Conservation (phyloP, 64 coral and sea anemone species). For the Acropora yongei region DNA sequence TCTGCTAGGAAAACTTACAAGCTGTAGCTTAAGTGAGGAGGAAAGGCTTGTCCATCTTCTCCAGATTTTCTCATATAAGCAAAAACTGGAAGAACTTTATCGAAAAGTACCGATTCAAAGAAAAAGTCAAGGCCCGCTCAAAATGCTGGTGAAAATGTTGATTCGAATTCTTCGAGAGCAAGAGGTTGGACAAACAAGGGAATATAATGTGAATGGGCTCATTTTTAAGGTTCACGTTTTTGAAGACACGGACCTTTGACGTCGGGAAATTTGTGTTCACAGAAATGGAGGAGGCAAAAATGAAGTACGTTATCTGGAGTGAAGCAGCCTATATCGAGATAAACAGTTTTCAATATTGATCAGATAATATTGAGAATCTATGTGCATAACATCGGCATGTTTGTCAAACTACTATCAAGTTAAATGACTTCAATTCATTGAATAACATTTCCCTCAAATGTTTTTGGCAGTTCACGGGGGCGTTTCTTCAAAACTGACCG, state of each 20-base stretch:
- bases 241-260: neutral
- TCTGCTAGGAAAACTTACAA: neutral
- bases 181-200: neutral
- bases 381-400: neutral
- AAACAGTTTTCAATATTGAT: neutral
- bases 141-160: neutral
- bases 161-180: neutral
- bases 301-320: neutral
- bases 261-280: neutral
- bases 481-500: neutral
- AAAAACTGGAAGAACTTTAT: neutral
- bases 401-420: neutral
- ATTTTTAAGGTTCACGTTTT: neutral
- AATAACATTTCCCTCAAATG: neutral
- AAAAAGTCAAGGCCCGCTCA: neutral
- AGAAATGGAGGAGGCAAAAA: slow-evolving; percentile 1
- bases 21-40: neutral
- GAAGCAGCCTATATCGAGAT: neutral
- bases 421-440: slow-evolving; percentile 2
- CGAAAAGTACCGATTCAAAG: neutral
- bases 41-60: neutral
- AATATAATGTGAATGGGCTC: neutral
- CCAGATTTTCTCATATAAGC: neutral
- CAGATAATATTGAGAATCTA: neutral
- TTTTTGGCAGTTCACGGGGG: neutral